Base-by-base conservation (phyloP, 2,888 invertebrate genomes). In the Eupithecia subumbrata region DNA sequence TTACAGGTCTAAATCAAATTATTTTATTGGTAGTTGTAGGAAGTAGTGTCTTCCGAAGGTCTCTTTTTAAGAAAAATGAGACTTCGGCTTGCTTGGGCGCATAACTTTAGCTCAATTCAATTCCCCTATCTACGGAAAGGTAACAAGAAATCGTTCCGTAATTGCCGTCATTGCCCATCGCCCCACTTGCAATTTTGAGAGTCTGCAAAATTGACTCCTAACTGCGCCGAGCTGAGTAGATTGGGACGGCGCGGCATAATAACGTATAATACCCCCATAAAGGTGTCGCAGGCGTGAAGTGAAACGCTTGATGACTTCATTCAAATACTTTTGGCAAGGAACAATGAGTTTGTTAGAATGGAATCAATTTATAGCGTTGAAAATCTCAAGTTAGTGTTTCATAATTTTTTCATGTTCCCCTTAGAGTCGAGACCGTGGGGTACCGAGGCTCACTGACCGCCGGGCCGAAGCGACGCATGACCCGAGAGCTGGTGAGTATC, bases 241-340 rank as follows among this genome's bases (percentile, higher is more conserved):
- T 86, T 85, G 82, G 74, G 72, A 77, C 79, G 79, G 77, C 73
- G 74, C 82, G 83, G 82, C 82, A 83, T 86, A 84, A 84, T 85
- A 83, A 84, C 84, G 83, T 81, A 82, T 86, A 85, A 84, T 82
- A 81, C 72, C 60, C 60, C 60, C 76, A 78, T 80, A 81, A 84
- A 76, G 45, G 75, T 75, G 76, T 76, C 74, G 70, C 66, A 70
- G 43, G 45, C 71, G 69, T 75, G 73, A 76, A 76, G 64, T 75
- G 68, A 74, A 76, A 69, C 68, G 69, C 40, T 76, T 74, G 74
- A 77, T 66, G 77, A 75, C 48, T 70, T 70, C 37, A 68, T 52
- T 73, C 70, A 70, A 63, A 76, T 74, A 69, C 66, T 37, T 74
- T 71, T 5, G 45, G 60, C 70, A 72, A 16, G 18, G 63, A 37